Evolutionary conservation across 2,113 vertebrate species (phyloP), one percentile per base, ranked within the genome.

Genomic region (Probosciger aterrimus): DNA sequence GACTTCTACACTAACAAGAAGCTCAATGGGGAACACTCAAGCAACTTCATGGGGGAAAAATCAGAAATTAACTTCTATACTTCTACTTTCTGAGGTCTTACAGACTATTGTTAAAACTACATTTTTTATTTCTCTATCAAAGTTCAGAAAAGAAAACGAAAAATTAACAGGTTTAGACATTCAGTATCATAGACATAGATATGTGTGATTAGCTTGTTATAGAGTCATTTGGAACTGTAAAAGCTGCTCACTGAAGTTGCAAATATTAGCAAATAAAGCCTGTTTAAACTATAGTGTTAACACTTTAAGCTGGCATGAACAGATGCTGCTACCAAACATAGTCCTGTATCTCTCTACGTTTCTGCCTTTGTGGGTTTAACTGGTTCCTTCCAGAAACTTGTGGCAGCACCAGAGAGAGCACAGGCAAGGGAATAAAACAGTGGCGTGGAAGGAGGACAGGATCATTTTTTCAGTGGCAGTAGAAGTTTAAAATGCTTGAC

Each of bases 251-350:
- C 0, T 67, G 68, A 81, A 81, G 43, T 19, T 62, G 57, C 43
- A 89, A 95, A 88, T 86, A 95, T 89, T 82, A 82, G 39, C 83
- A 94, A 91, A 95, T 91, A 93, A 86, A 93, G 52, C 30, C 39
- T 84, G 69, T 71, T 92, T 86, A 92, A 93, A 33, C 82, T 88
- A n/a, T 37, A 77, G 49, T 37, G 46, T 86, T 91, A 94, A 86
- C 71, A 70, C 28, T 77, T 74, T 44, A 86, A 70, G 22, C 37
- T 77, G 59, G 24, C 22, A 77, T 15, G 83, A 96, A 74, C 73
- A 95, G 92, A 86, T 80, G 85, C 24, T 77, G 25, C 24, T 93
- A 74, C 49, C 79, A 90, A 90, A 85, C 57, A 76, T 49, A 88
- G 88, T 53, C 63, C 37, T 49, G 37, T 41, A 89, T 86, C 15